These are phyloP conservation scores for Gandaritis pyraliata DNA, from an alignment of 2,888 invertebrate species.

Conservation along the genomic window DNA sequence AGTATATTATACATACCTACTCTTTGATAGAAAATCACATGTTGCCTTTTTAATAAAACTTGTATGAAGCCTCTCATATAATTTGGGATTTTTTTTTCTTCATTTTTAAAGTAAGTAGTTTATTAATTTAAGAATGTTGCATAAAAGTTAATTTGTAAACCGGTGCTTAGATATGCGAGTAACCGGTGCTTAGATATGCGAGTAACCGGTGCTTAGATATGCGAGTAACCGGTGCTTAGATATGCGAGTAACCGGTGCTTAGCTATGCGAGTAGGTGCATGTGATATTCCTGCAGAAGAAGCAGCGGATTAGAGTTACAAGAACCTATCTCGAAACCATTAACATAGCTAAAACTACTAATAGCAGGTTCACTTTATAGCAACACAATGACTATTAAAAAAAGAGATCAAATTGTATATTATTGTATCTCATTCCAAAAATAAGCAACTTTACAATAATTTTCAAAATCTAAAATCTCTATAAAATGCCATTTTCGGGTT, in stretches of 20 bases:
- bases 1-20: no score
- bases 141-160: conserved; percentile 21
- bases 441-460: no score
- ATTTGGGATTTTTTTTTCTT: no score
- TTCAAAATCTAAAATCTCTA: no score
- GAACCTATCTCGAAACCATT: conserved; percentile 20
- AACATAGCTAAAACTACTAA: conserved; percentile 3
- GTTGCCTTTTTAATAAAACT: no score
- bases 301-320: conserved; percentile 9
- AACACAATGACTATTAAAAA: no score
- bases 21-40: no score
- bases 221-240: conserved; percentile 8
- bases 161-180: no score
- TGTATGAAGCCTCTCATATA: neutral
- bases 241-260: conserved; percentile 7
- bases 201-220: no score
- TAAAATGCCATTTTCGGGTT: no score
- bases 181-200: conserved; percentile 1
- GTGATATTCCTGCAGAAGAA: conserved; percentile 13
- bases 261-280: conserved; percentile 7
- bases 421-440: no score
- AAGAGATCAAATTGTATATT: no score
- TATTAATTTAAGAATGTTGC: neutral
- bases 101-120: neutral
- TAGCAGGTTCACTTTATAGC: conserved; percentile 11